Percentiles rank a stretch among this genome's conserved stretches.
These are phyloP conservation scores for Ardeotis arabs DNA, from an alignment of 2,113 vertebrate genomes.

Conservation along the genomic window DNA sequence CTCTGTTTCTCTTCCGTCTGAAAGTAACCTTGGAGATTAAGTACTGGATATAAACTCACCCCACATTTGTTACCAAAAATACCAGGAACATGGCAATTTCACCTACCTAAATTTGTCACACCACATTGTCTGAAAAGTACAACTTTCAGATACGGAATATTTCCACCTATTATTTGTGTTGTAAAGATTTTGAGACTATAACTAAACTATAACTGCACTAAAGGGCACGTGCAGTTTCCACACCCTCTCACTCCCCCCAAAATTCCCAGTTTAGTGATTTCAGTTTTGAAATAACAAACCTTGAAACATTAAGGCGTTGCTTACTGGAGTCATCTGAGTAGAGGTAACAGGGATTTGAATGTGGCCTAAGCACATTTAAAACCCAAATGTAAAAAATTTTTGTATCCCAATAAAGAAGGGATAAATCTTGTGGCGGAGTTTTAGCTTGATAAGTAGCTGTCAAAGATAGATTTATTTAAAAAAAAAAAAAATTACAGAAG, in stretches of 20 bases:
- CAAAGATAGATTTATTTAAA: not conserved
- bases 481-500: not conserved
- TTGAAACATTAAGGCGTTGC: not conserved
- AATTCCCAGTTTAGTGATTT: not conserved
- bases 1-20: not conserved
- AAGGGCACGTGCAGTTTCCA: not conserved
- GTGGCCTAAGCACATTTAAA: not conserved
- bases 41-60: conserved; percentile 41
- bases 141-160: rapidly evolving
- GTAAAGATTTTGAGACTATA: not conserved
- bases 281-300: not conserved
- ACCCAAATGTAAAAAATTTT: not conserved
- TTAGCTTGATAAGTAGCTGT: not conserved
- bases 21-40: conserved; percentile 10
- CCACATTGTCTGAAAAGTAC: not conserved
- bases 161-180: not conserved
- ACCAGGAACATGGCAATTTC: not conserved
- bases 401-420: not conserved
- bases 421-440: not conserved
- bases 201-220: not conserved
- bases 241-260: not conserved
- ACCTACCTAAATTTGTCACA: not conserved
- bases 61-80: not conserved
- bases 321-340: not conserved
- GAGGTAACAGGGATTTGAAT: not conserved